Evolutionary conservation across 2,888 invertebrate species (phyloP).

Genomic region (Calameuta filiformis): DNA sequence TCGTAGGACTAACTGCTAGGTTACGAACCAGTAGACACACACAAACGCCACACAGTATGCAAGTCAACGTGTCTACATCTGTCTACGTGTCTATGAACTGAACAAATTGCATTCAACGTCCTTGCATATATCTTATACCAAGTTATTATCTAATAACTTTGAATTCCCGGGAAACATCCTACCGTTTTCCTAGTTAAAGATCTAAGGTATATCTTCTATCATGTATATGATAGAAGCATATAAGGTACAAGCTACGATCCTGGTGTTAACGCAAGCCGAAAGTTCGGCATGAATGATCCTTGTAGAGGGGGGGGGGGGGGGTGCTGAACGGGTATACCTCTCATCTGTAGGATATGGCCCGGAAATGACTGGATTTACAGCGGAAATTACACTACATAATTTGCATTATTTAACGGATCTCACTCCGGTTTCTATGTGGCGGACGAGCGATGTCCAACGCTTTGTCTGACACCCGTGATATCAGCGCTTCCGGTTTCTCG

Average conservation of each 20-base stretch:
- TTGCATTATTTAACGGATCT: conserved; percentile 22
- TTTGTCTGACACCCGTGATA: neutral
- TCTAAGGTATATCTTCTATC: neutral
- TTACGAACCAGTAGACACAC: neutral
- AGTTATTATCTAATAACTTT: neutral
- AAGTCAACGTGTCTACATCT: neutral
- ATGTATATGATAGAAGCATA: neutral
- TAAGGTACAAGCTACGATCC: neutral
- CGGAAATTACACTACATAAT: conserved; percentile 25
- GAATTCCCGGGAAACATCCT: neutral
- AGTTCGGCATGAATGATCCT: neutral
- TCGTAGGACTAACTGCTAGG: conserved; percentile 14
- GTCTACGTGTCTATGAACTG: too few relatives aligned
- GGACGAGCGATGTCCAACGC: neutral
- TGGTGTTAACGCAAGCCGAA: neutral
- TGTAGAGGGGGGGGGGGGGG: neutral
- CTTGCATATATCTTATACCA: neutral
- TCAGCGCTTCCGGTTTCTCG: neutral
- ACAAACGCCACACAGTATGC: neutral
- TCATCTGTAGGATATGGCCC: neutral
- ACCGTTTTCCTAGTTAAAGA: neutral
- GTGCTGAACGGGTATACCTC: neutral
- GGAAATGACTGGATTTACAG: conserved; percentile 22
- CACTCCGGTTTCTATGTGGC: neutral
- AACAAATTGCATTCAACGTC: neutral